phyloP scores from a whole-genome alignment of 2,113 vertebrate genomes.

The Martes martes region DNA sequence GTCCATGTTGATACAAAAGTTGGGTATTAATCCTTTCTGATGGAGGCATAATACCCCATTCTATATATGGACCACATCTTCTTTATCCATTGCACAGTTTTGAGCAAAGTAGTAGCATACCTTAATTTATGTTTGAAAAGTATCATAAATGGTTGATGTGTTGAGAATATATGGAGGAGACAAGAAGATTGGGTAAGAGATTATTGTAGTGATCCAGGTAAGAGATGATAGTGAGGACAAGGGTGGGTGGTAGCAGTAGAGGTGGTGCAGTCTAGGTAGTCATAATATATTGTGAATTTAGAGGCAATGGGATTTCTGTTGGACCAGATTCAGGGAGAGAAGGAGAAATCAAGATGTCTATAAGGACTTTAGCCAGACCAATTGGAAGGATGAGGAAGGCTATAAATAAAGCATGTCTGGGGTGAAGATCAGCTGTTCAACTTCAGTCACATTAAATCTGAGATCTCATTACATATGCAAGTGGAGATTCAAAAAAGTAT shows the following conservation, averaged over 20 bases:
- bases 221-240: background rate
- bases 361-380: background rate
- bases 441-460: background rate
- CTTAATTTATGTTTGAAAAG: background rate
- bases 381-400: background rate
- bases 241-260: background rate
- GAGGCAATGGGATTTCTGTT: background rate
- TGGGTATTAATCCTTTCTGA: too few relatives aligned
- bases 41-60: too few relatives aligned
- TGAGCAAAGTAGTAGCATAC: background rate
- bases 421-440: background rate
- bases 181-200: background rate
- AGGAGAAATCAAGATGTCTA: background rate
- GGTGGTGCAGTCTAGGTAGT: background rate
- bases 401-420: background rate
- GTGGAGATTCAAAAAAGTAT: background rate
- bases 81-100: background rate
- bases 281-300: background rate
- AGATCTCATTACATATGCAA: background rate
- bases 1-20: too few relatives aligned
- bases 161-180: background rate
- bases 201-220: background rate
- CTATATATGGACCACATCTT: too few relatives aligned
- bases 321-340: background rate
- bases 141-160: background rate